phyloP scores from a whole-genome alignment of 2,113 vertebrate species.

The Platichthys flesus region DNA sequence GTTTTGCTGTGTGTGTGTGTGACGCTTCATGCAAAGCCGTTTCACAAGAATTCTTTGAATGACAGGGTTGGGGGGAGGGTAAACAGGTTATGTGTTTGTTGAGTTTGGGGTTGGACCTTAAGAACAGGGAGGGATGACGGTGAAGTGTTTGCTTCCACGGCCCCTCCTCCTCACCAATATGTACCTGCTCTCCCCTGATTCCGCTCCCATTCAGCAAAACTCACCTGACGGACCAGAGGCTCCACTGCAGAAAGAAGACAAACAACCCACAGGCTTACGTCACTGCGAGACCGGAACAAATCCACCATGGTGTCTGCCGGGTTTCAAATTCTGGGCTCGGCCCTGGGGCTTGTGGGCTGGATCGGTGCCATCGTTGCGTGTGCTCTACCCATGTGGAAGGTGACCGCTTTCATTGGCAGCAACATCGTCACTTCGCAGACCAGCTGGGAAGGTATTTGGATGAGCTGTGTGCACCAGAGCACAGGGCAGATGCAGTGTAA shows the following conservation, averaged over 20 bases:
- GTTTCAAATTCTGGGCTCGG: conserved; percentile 80
- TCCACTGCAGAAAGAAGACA: conserved; percentile 12
- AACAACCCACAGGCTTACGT: background rate
- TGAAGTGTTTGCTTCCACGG: conserved; percentile 16
- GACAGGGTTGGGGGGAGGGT: background rate
- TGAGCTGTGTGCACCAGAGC: conserved; percentile 83
- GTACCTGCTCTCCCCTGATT: conserved; percentile 22
- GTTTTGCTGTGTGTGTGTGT: background rate
- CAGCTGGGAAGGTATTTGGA: conserved; percentile 83
- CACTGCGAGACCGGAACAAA: conserved; percentile 9
- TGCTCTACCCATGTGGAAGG: conserved; percentile 83
- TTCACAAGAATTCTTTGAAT: background rate
- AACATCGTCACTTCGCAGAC: conserved; percentile 82
- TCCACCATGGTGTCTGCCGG: conserved; percentile 81
- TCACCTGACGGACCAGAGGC: conserved; percentile 1
- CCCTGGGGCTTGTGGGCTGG: conserved; percentile 81
- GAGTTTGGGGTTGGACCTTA: conserved; percentile 17
- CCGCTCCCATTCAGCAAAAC: conserved; percentile 43
- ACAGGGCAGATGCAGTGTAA: conserved; percentile 88
- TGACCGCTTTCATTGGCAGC: conserved; percentile 82
- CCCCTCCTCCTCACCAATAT: conserved; percentile 59
- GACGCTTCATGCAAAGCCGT: background rate
- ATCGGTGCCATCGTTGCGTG: conserved; percentile 80
- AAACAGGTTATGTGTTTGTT: conserved; percentile 37
- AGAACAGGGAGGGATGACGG: conserved; percentile 8